Evolutionary conservation across 2,888 invertebrate genomes (phyloP).

Genomic region (Papilio protenor): DNA sequence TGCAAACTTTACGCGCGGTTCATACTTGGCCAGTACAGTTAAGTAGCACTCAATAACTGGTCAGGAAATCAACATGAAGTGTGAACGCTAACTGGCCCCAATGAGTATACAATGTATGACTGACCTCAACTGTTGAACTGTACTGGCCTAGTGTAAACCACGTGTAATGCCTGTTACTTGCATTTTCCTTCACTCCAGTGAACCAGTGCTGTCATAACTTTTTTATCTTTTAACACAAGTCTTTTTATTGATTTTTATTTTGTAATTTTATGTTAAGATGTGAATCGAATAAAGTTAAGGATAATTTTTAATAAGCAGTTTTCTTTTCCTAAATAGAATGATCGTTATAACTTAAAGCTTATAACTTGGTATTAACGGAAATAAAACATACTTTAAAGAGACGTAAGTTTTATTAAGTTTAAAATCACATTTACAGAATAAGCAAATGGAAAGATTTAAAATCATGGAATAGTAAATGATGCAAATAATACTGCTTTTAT

Average conservation of each 20-base stretch:
- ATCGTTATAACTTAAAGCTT: slow-evolving; percentile 63
- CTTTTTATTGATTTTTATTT: background rate
- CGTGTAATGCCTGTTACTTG: too few relatives aligned
- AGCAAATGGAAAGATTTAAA: slow-evolving; percentile 17
- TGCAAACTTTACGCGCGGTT: background rate
- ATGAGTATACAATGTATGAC: too few relatives aligned
- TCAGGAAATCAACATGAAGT: too few relatives aligned
- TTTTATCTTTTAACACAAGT: background rate
- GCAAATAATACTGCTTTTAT: slow-evolving; percentile 36
- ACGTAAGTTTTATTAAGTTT: slow-evolving; percentile 34
- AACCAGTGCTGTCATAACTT: background rate
- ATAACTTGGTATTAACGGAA: slow-evolving; percentile 37
- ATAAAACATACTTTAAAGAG: slow-evolving; percentile 35
- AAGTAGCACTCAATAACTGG: too few relatives aligned
- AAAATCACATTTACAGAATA: slow-evolving; percentile 35
- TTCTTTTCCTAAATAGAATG: slow-evolving; percentile 48
- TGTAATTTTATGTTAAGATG: background rate
- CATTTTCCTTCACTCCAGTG: background rate
- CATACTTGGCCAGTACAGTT: too few relatives aligned
- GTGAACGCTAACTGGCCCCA: too few relatives aligned
- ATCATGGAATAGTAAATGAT: slow-evolving; percentile 1
- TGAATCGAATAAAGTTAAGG: background rate
- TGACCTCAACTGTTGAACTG: too few relatives aligned
- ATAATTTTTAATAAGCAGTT: background rate
- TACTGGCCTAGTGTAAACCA: too few relatives aligned